Evolutionary conservation across 2,113 vertebrate species (phyloP).

Genomic region (Embiotoca jacksoni): DNA sequence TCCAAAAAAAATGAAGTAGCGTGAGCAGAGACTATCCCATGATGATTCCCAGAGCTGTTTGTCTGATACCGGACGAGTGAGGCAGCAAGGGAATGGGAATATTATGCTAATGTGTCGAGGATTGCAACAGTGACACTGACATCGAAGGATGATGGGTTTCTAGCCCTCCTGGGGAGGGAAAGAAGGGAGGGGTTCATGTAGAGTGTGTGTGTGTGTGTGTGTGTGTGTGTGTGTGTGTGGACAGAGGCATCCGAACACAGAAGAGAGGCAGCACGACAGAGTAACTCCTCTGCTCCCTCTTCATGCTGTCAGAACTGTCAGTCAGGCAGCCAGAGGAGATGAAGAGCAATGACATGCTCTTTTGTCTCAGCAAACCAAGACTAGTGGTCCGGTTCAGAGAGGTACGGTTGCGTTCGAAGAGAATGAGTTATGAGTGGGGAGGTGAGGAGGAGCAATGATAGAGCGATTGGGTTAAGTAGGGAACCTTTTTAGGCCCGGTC

Average conservation of each 20-base stretch:
- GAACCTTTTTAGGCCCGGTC: slow-evolving; percentile 42
- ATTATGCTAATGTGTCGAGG: slow-evolving; percentile 74
- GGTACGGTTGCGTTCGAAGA: not conserved
- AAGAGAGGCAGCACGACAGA: slow-evolving; percentile 11
- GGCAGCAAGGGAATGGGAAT: slow-evolving; percentile 73
- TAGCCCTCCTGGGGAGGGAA: slow-evolving; percentile 52
- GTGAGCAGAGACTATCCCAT: slow-evolving; percentile 22
- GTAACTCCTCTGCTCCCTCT: slow-evolving; percentile 25
- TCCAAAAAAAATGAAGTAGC: slow-evolving; percentile 11
- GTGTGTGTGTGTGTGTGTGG: slow-evolving; percentile 15
- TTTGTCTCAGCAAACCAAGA: slow-evolving; percentile 31
- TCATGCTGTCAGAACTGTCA: slow-evolving; percentile 62
- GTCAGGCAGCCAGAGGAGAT: slow-evolving; percentile 48
- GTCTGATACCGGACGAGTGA: slow-evolving; percentile 59
- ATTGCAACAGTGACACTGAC: slow-evolving; percentile 58
- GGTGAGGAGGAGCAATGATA: slow-evolving; percentile 50
- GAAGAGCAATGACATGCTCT: slow-evolving; percentile 37
- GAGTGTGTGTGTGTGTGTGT: not conserved
- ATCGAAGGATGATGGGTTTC: slow-evolving; percentile 72
- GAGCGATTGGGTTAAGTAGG: slow-evolving; percentile 55
- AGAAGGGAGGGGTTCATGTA: slow-evolving; percentile 5
- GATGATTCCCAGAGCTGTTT: slow-evolving; percentile 58
- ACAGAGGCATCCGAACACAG: not conserved
- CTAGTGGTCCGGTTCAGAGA: slow-evolving; percentile 37
- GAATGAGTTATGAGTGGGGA: slow-evolving; percentile 51